Evolutionary conservation across 1,140 invertebrate species (phyloP), one percentile per base, ranked within the genome.

Genomic region (Fopius arisanus): DNA sequence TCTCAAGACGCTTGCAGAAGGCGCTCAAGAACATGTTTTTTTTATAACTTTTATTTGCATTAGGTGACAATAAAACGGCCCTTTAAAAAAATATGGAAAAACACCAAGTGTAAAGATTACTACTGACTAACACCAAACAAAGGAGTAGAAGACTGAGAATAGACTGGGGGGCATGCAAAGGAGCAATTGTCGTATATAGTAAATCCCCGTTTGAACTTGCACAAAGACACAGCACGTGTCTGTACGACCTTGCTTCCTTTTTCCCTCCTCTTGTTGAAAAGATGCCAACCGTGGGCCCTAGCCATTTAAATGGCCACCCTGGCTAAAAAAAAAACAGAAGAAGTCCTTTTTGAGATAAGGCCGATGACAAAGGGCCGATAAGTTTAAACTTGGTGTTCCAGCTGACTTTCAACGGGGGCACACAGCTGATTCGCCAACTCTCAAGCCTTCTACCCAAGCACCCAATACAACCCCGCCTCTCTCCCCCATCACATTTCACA

Each of bases 391-490:
- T 28, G 23, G 21, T 59, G 54, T 59, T 26, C 54, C 54, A 59
- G 54, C 54, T 59, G 54, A 59, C 23, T 59, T 23, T 59, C 54
- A 59, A 59, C 54, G 23, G 54, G 43, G 23, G 54, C 54, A 28
- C 54, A 59, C 54, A 59, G 54, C 54, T 59, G 54, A 59, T 59
- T 59, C 54, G 54, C 54, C 54, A 23, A 48, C 54, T 59, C 23
- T 59, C 54, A 59, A 51, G 19, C n/a, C 19, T 19, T 26, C 19
- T 12, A 26, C 23, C 19, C 21, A 3, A 9, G 0, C 23, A 1
- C 9, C 23, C 54, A n/a, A n/a, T n/a, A n/a, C 54, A 3, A 1
- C 54, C 21, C 19, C 54, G 21, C 6, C 4, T 23, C 19, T 9
- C 23, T 5, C 23, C 19, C 23, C 23, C 19, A 59, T 23, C 19